Evolutionary conservation across 2,113 vertebrate genomes (phyloP).

Genomic region (Serilophus lunatus): DNA sequence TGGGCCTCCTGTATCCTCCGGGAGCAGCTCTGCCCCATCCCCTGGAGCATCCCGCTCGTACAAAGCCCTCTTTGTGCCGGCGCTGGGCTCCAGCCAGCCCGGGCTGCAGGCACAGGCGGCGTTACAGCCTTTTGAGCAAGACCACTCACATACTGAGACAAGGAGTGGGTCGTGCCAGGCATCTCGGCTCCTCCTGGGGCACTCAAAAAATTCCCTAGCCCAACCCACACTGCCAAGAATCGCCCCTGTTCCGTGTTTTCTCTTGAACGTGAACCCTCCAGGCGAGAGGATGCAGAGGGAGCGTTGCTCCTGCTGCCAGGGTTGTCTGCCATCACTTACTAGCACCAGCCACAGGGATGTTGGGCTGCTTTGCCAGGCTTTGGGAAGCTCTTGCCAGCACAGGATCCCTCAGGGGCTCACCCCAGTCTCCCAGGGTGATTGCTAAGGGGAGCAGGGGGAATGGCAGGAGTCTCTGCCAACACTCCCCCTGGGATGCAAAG

Average conservation of each 20-base stretch:
- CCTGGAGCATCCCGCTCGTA: background rate
- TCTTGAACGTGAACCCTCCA: fast-evolving
- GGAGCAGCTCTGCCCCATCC: background rate
- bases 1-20: background rate
- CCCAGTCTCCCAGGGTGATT: background rate
- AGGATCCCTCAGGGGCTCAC: background rate
- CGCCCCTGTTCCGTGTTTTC: fast-evolving
- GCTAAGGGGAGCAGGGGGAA: background rate
- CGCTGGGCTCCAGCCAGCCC: slow-evolving; percentile 34
- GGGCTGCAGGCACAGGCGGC: background rate
- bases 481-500: background rate
- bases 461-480: background rate
- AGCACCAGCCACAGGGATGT: background rate
- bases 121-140: background rate
- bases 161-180: background rate
- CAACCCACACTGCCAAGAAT: background rate
- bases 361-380: background rate
- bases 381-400: background rate
- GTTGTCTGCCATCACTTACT: background rate
- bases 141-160: fast-evolving
- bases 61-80: slow-evolving; percentile 43
- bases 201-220: background rate
- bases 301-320: fast-evolving
- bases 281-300: fast-evolving
- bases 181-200: background rate